Evolutionary conservation across 2,113 vertebrate species (phyloP).

Genomic region (human): DNA sequence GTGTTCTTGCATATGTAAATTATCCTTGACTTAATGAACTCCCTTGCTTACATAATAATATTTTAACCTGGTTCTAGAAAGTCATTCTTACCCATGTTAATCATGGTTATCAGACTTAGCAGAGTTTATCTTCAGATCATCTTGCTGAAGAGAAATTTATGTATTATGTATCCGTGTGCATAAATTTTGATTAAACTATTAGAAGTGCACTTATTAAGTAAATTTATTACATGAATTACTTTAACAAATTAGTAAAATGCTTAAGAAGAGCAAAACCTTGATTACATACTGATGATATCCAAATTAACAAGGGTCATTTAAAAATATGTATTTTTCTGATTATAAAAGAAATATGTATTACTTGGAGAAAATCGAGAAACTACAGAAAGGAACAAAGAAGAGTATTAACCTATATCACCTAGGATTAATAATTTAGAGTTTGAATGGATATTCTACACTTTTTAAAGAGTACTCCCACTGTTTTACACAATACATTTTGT

Average conservation of each 20-base stretch:
- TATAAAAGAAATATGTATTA: neutral
- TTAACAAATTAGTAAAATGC: constrained; percentile 14
- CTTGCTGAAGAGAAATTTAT: neutral
- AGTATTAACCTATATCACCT: neutral
- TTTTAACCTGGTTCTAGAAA: constrained; percentile 58
- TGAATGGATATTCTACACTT: neutral
- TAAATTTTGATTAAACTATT: constrained; percentile 24
- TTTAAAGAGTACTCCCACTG: neutral
- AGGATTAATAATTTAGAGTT: neutral
- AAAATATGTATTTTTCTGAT: neutral
- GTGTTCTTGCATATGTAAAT: constrained; percentile 60
- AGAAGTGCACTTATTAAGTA: neutral
- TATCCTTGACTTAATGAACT: constrained; percentile 55
- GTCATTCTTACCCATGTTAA: neutral
- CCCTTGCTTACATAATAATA: constrained; percentile 22
- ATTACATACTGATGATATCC: neutral
- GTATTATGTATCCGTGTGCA: neutral
- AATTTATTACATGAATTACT: neutral
- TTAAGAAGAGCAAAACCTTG: neutral
- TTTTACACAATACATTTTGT: neutral
- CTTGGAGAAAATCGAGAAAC: neutral
- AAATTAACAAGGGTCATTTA: neutral
- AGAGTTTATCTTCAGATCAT: neutral
- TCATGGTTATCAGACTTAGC: neutral
- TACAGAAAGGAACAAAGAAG: neutral